A percentile compares a stretch with the other conserved stretches of the same genome.
phyloP scores from a whole-genome alignment of 2,888 invertebrate genomes.

The Therioaphis trifolii region DNA sequence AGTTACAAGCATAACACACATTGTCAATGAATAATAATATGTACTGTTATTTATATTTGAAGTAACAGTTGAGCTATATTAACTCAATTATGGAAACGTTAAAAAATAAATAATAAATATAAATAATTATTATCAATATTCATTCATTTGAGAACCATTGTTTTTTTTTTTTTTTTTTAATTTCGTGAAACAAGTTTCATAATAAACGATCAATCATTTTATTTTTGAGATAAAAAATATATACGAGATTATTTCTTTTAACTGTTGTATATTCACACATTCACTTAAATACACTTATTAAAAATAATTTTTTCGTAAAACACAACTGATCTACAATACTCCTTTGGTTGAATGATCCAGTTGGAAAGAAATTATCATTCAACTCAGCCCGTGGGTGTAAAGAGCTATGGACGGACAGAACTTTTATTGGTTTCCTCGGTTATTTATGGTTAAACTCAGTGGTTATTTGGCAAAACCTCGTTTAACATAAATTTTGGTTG shows the following conservation, averaged over 20 bases:
- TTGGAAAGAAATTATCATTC: slow-evolving; percentile 46
- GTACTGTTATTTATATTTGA: no score
- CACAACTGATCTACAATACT: slow-evolving; percentile 20
- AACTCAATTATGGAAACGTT: no score
- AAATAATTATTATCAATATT: no score
- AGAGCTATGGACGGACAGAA: slow-evolving; percentile 26
- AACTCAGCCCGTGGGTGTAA: slow-evolving; percentile 40
- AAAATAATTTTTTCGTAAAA: slow-evolving; percentile 10
- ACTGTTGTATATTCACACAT: background rate
- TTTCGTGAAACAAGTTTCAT: background rate
- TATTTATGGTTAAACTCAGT: slow-evolving; percentile 45
- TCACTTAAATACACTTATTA: slow-evolving; percentile 4
- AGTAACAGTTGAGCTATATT: no score
- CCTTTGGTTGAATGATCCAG: slow-evolving; percentile 27
- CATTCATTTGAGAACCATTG: no score
- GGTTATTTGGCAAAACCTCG: slow-evolving; percentile 55
- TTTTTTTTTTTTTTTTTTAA: no score
- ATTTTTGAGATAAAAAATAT: background rate
- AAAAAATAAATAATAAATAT: no score
- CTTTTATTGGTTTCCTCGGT: slow-evolving; percentile 59
- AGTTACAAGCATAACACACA: no score
- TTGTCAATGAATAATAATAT: no score
- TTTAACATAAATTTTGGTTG: slow-evolving; percentile 55
- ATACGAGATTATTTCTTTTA: background rate
- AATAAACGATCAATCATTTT: background rate